phyloP scores from a whole-genome alignment of 1,140 invertebrate genomes.

The Leguminivora glycinivorella region DNA sequence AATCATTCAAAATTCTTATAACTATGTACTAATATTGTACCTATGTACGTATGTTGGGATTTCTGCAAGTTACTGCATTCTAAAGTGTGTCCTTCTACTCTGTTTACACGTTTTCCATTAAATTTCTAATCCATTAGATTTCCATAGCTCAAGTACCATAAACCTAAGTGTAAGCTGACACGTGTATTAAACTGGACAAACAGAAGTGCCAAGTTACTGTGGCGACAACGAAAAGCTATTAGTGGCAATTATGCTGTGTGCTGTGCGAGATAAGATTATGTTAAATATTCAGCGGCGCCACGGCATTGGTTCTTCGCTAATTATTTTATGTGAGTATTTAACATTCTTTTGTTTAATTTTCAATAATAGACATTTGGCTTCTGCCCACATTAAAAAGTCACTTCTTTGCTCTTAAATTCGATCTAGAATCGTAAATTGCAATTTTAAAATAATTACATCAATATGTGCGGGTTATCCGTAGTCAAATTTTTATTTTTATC shows the following conservation, averaged over 20 bases:
- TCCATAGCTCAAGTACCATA: background rate
- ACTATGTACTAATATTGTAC: too few relatives aligned
- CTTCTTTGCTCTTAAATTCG: too few relatives aligned
- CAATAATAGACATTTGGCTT: background rate
- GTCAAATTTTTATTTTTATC: too few relatives aligned
- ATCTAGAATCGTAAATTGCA: too few relatives aligned
- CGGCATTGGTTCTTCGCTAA: background rate
- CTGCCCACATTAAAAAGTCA: too few relatives aligned
- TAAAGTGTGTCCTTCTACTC: background rate
- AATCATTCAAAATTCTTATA: too few relatives aligned
- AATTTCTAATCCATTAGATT: slow-evolving; percentile 15
- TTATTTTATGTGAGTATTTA: background rate
- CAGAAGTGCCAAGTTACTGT: slow-evolving; percentile 6
- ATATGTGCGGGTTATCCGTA: too few relatives aligned
- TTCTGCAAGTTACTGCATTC: background rate
- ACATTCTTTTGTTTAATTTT: background rate
- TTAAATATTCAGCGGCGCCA: slow-evolving; percentile 10
- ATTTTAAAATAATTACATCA: too few relatives aligned
- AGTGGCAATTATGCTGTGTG: slow-evolving; percentile 4
- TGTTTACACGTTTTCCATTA: background rate
- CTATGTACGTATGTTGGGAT: too few relatives aligned
- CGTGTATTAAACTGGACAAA: background rate
- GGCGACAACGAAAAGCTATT: slow-evolving; percentile 3
- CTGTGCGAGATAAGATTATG: slow-evolving; percentile 2
- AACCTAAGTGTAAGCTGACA: background rate